A percentile compares a stretch with the other conserved stretches of the same genome.
Conservation (phyloP, 2,888 invertebrate species). For the Vannuccia rotundouncinata region DNA sequence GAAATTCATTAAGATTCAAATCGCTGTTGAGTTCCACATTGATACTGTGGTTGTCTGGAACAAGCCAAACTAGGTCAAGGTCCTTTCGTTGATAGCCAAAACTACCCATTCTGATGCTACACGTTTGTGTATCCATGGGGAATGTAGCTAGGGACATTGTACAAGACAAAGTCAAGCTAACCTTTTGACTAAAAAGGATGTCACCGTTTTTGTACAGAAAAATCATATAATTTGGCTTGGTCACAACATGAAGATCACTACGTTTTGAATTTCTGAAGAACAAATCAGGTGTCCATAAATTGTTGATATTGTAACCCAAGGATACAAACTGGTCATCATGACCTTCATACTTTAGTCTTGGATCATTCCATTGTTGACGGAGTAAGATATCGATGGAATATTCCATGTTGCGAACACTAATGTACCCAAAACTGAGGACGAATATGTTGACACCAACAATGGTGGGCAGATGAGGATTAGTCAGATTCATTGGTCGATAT, state of each 20-base stretch:
- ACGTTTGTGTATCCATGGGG: background rate
- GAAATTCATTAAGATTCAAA: conserved; percentile 33
- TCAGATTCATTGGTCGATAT: too few species aligned
- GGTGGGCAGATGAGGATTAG: too few species aligned
- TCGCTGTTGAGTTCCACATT: background rate
- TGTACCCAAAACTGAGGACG: too few species aligned
- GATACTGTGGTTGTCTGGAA: background rate
- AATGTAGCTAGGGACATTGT: background rate
- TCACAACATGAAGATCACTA: background rate
- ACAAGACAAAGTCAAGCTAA: background rate
- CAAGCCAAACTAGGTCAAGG: background rate
- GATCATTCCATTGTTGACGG: background rate
- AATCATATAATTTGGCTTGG: background rate
- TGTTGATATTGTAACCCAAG: background rate
- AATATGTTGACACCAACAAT: too few species aligned
- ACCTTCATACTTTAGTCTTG: background rate
- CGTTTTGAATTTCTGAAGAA: background rate
- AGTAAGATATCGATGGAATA: background rate
- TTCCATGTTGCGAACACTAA: too few species aligned
- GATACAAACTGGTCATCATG: background rate
- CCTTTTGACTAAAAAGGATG: background rate
- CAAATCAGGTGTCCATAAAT: background rate
- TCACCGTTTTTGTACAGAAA: background rate
- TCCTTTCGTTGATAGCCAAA: background rate
- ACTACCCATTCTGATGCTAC: background rate